phyloP scores from a whole-genome alignment of 2,888 invertebrate genomes.

The Drosophila demipolita region DNA sequence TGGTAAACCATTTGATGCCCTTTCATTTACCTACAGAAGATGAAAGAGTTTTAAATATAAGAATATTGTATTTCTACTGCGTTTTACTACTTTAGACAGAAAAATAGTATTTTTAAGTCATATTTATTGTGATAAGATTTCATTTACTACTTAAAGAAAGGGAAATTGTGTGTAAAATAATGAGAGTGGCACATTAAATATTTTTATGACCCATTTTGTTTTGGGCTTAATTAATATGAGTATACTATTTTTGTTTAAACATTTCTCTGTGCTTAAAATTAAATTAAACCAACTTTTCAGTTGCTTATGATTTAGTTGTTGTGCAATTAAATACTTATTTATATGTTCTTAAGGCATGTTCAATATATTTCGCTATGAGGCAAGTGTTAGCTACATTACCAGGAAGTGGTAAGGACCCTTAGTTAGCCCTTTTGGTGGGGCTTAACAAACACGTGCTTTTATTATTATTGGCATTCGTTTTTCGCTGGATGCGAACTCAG shows the following conservation, averaged over 20 bases:
- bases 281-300: too few species aligned
- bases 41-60: not conserved
- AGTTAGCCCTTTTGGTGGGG: not conserved
- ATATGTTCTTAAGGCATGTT: not conserved
- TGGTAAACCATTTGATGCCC: constrained; percentile 29
- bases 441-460: constrained; percentile 37
- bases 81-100: not conserved
- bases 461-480: constrained; percentile 51
- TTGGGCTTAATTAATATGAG: fast-evolving
- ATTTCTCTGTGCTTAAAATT: not conserved
- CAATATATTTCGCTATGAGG: not conserved
- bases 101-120: not conserved
- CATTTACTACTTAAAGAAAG: not conserved
- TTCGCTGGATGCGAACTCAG: constrained; percentile 25
- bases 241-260: not conserved
- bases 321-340: not conserved
- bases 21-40: not conserved
- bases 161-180: not conserved
- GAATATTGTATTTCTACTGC: not conserved
- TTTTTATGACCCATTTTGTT: not conserved
- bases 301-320: not conserved
- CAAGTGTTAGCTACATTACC: not conserved
- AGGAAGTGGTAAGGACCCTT: constrained; percentile 6
- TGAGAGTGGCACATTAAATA: not conserved
- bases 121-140: not conserved